These are phyloP conservation scores for Solenopsis fugax DNA, from an alignment of 1,140 invertebrate genomes.

Conservation along the genomic window DNA sequence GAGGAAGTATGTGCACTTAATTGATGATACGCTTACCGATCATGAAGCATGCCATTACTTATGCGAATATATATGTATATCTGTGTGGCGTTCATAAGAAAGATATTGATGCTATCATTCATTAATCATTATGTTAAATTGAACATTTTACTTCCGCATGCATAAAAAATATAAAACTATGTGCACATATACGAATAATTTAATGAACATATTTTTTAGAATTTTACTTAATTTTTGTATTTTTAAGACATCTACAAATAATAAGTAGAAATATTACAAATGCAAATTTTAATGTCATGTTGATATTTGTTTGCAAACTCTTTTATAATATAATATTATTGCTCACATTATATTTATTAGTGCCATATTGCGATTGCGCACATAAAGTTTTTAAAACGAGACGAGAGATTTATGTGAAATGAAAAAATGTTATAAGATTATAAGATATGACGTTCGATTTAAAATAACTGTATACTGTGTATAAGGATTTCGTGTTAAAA, in stretches of 20 bases:
- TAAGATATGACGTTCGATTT: not conserved
- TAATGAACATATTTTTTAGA: not conserved
- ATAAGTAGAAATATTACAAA: not conserved
- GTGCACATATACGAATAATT: not conserved
- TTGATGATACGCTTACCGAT: conserved; percentile 22
- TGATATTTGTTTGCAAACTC: not conserved
- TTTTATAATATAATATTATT: not conserved
- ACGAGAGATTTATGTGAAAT: not conserved
- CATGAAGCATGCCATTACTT: not conserved
- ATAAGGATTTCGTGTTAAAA: not conserved
- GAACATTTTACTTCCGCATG: conserved; percentile 9
- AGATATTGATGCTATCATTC: not conserved
- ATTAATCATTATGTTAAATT: conserved; percentile 4
- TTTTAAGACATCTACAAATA: not conserved
- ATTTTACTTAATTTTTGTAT: not conserved
- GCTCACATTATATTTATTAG: conserved; percentile 20
- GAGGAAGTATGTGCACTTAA: not conserved
- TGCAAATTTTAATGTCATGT: not conserved
- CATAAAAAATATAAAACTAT: not conserved
- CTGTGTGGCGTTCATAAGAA: not conserved
- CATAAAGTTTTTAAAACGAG: not conserved
- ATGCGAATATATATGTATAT: not conserved
- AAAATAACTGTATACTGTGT: not conserved
- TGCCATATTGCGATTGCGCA: not conserved
- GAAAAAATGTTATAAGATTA: not conserved